These are phyloP conservation scores for Lemur catta DNA, from an alignment of 2,797 vertebrate species.

Conservation along the genomic window DNA sequence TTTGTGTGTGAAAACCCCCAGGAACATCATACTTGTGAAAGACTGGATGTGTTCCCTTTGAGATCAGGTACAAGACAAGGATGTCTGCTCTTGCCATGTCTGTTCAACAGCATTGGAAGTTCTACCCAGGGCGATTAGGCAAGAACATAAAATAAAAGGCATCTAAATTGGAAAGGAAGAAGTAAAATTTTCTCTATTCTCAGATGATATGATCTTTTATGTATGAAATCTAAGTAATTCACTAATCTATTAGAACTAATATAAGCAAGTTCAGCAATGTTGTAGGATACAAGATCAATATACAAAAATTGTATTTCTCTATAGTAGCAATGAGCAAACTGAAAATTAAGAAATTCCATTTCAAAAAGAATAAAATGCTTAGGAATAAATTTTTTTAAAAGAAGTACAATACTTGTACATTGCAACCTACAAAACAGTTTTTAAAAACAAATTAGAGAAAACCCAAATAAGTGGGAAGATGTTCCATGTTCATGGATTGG, in stretches of 20 bases:
- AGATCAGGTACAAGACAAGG: neutral
- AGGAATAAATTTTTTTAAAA: neutral
- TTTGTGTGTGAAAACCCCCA: neutral
- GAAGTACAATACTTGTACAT: neutral
- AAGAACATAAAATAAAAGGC: neutral
- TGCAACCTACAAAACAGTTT: neutral
- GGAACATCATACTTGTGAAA: neutral
- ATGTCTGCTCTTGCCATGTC: neutral
- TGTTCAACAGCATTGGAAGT: neutral
- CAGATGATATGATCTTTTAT: neutral
- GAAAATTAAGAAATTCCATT: conserved; percentile 16
- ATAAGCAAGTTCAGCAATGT: neutral
- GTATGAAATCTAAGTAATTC: neutral
- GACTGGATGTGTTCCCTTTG: neutral
- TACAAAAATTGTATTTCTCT: neutral
- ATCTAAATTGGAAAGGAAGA: neutral
- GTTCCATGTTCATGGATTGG: neutral
- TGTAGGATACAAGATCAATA: neutral
- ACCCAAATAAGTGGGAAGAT: neutral
- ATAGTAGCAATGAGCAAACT: neutral
- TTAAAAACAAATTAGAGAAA: neutral
- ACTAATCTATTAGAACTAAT: neutral
- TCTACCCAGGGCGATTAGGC: neutral
- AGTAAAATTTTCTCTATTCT: neutral
- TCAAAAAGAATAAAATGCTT: neutral